These are phyloP conservation scores for Tachina fera DNA, from an alignment of 2,888 invertebrate species.

Conservation along the genomic window DNA sequence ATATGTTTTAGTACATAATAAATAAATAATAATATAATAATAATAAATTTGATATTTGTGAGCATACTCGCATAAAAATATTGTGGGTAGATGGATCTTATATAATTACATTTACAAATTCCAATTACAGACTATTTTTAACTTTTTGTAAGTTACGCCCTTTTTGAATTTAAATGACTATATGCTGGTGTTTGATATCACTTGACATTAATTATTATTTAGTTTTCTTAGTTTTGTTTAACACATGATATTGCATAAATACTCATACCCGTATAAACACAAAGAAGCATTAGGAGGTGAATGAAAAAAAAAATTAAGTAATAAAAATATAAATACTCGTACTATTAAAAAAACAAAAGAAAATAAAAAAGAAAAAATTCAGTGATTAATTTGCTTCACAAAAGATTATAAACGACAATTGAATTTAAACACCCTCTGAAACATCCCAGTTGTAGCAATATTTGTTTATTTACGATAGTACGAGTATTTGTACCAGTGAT, in stretches of 20 bases:
- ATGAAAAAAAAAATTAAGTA: background rate
- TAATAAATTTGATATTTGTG: too few species aligned
- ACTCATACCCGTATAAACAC: constrained; percentile 2
- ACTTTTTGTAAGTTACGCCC: too few species aligned
- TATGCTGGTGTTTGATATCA: constrained; percentile 59
- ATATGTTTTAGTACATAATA: too few species aligned
- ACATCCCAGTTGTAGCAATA: background rate
- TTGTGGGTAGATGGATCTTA: too few species aligned
- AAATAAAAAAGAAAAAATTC: constrained; percentile 28
- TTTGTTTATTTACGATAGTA: background rate
- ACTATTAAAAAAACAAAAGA: constrained; percentile 6
- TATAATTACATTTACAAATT: too few species aligned
- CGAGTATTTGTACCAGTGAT: background rate
- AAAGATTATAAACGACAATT: constrained; percentile 51
- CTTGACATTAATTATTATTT: constrained; percentile 61
- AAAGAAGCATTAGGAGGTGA: constrained; percentile 15
- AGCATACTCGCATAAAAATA: too few species aligned
- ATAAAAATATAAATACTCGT: constrained; percentile 9
- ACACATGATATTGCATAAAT: constrained; percentile 35
- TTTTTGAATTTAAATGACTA: too few species aligned
- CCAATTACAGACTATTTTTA: too few species aligned
- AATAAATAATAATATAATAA: too few species aligned
- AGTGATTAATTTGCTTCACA: constrained; percentile 58
- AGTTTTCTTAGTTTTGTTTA: constrained; percentile 7
- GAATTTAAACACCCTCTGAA: constrained; percentile 19